Evolutionary conservation across 2,888 invertebrate genomes (phyloP), one percentile per base, ranked within the genome.

Genomic region (Amphimallon solstitiale): DNA sequence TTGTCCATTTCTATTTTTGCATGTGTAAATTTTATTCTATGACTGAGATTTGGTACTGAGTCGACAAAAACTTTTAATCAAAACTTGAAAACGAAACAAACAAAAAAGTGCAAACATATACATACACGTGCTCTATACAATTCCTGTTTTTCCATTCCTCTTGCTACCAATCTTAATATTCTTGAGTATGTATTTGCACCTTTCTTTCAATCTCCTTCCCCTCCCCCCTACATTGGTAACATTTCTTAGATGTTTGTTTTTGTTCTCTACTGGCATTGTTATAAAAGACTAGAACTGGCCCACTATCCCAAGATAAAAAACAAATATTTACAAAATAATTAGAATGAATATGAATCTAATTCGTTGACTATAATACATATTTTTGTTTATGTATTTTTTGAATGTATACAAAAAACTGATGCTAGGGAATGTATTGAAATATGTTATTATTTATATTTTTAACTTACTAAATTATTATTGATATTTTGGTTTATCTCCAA

Each of bases 21-120:
- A 23, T 14, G n/a, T n/a, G n/a, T n/a, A 23, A 10, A 14, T 29
- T 29, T 29, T 29, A 2, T 23, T 23, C 5, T 23, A 10, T 12
- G 38, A 17, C 6, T 14, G 37, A 40, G 21, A 21, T 23, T 23
- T 4, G 23, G 3, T 54, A 38, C 19, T 23, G 23, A 29, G 15
- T 40, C 49, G 37, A 52, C 54, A 65, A 77, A 77, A 73, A 69
- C 73, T 77, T 73, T 68, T 73, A 73, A 78, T 75, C 79, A 81
- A 81, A 81, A 81, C 79, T 76, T 61, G 15, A 14, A 14, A 56
- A 56, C 14, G 14, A 56, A 40, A 23, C 54, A 64, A 73, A 77
- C 40, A 56, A 66, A 74, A 29, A 77, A 79, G 81, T 81, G 81
- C 80, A 80, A 78, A 78, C 79, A 76, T 76, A 74, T 74, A 76